Evolutionary conservation across 2,888 invertebrate genomes (phyloP), one percentile per base, ranked within the genome.

Genomic region (Cyclophora albipunctata): DNA sequence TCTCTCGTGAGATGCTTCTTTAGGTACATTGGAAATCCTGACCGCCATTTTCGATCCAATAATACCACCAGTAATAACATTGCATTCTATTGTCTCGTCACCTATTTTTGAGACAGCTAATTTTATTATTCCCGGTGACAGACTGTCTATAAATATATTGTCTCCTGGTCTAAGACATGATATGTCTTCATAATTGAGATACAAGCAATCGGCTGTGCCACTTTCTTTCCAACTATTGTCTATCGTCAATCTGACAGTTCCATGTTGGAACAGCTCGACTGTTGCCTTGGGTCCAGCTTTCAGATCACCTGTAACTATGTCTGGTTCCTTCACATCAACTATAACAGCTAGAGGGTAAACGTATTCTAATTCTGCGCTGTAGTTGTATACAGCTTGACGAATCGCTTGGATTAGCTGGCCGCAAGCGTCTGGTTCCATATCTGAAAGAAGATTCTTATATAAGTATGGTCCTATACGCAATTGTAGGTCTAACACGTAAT

Each of bases 141-240:
- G 59, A 60, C 84, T 81, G 52, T 90, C 90, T 5, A 91, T 78
- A 53, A 76, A 81, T 35, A 91, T 69, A 50, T 77, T 64, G 66
- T 91, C 91, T 4, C 85, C 88, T 0, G 81, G 73, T 47, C 86
- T 77, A 44, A 91, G 77, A 54, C 90, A 85, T 6, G 82, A 81
- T 7, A 91, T 70, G 53, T 88, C 80, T 59, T 90, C 85, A 64
- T 90, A 91, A 45, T 87, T 87, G 34, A 91, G 74, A 63, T 81
- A 91, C 35, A 91, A 79, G 69, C 90, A 90, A 51, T 90, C 90
- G 43, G 80, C 67, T 5, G 86, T 90, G 2, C 91, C 91, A 59
- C 86, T 78, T 60, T 91, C 89, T 51, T 87, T 81, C 81, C 90
- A 91, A 46, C 76, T 80, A 3, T 78, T 59, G 64, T 91, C 90